phyloP scores from a whole-genome alignment of 2,888 invertebrate genomes.

The Ditula angustiorana region DNA sequence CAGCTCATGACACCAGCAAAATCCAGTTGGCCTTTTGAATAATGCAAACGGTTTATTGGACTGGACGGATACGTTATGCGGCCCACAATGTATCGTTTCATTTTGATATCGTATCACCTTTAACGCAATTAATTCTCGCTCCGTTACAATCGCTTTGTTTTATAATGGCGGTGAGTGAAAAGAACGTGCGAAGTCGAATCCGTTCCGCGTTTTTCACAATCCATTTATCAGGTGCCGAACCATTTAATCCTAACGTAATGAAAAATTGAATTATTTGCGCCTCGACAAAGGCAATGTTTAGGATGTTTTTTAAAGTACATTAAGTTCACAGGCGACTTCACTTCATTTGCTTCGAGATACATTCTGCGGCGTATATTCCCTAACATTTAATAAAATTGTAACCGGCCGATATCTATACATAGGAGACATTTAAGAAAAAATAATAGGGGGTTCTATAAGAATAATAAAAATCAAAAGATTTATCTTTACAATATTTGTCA shows the following conservation, averaged over 20 bases:
- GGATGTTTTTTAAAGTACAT: conserved; percentile 11
- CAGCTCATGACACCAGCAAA: conserved; percentile 62
- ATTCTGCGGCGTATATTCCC: neutral
- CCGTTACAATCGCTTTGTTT: conserved; percentile 29
- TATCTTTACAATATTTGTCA: too few relatives aligned
- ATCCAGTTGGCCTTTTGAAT: conserved; percentile 77
- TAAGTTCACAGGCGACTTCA: conserved; percentile 7
- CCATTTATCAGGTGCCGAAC: conserved; percentile 70
- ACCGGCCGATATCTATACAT: too few relatives aligned
- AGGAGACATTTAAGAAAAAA: too few relatives aligned
- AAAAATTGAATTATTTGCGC: conserved; percentile 61
- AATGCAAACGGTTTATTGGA: conserved; percentile 78
- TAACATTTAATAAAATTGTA: too few relatives aligned
- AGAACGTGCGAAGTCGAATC: conserved; percentile 37
- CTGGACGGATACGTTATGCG: conserved; percentile 60
- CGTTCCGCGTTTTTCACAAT: conserved; percentile 52
- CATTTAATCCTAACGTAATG: conserved; percentile 73
- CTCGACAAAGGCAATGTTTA: conserved; percentile 56
- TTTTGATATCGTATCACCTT: conserved; percentile 41
- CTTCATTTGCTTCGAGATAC: neutral
- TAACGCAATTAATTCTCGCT: conserved; percentile 52
- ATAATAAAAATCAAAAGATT: too few relatives aligned
- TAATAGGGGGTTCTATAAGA: too few relatives aligned
- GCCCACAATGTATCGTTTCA: conserved; percentile 59
- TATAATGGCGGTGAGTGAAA: conserved; percentile 26